Base-by-base conservation (phyloP, 2,888 invertebrate species). In the Anaspis maculata region DNA sequence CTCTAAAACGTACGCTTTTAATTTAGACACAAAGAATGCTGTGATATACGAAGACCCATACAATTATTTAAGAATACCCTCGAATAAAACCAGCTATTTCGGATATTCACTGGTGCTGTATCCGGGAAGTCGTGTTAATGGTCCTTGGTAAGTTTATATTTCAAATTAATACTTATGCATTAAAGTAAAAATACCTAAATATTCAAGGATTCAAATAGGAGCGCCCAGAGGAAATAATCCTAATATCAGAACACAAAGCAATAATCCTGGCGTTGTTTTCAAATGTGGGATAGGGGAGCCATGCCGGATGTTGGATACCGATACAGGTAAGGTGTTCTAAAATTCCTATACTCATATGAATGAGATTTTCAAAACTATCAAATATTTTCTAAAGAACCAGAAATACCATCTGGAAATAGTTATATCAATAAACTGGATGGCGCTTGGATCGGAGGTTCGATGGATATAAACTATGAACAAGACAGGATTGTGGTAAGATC, bases 361-460 rank as follows among this genome's bases (percentile, higher is more conserved):
- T n/a, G n/a, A n/a, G n/a, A n/a, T n/a, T n/a, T n/a, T n/a, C n/a
- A n/a, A n/a, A n/a, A n/a, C n/a, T n/a, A n/a, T n/a, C n/a, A n/a
- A n/a, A n/a, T n/a, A n/a, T n/a, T n/a, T n/a, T n/a, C n/a, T n/a
- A n/a, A n/a, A n/a, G n/a, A n/a, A n/a, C n/a, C n/a, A n/a, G n/a
- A n/a, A n/a, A n/a, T n/a, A n/a, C n/a, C n/a, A n/a, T n/a, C n/a
- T n/a, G n/a, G n/a, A n/a, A n/a, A n/a, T n/a, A n/a, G n/a, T n/a
- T n/a, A 25, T 27, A 33, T 25, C 16, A 12, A 39, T 24, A 31
- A 25, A 5, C n/a, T 39, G 11, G 45, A 57, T 25, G 39, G 51
- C 28, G 56, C 63, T 6, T 65, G 61, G 62, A 53, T 62, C n/a
- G 68, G 68, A 7, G 64, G 59, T 9, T 42, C 57, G 2, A 63